Evolutionary conservation across 2,113 vertebrate species (phyloP).

Genomic region (Bubo bubo): DNA sequence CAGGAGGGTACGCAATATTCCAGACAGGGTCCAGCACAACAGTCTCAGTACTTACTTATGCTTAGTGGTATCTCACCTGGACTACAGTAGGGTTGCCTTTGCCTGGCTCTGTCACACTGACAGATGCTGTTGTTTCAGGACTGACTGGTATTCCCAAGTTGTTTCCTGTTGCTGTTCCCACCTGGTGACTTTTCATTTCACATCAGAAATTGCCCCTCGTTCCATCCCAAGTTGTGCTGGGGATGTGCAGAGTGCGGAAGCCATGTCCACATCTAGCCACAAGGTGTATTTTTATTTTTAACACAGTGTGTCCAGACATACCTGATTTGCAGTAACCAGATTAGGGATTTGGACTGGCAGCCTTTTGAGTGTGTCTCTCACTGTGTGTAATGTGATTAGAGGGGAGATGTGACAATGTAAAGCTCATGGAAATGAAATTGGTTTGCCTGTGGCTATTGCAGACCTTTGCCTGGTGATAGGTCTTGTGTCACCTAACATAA

Average conservation of each 20-base stretch:
- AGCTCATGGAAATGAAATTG: neutral
- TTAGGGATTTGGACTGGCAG: conserved; percentile 37
- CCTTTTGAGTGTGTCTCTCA: neutral
- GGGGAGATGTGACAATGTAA: neutral
- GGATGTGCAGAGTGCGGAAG: neutral
- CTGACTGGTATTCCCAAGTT: neutral
- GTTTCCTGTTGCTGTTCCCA: neutral
- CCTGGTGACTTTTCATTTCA: neutral
- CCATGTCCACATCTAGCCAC: neutral
- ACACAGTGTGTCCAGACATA: neutral
- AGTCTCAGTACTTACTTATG: neutral
- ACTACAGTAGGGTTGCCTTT: neutral
- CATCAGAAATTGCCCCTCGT: neutral
- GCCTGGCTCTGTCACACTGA: neutral
- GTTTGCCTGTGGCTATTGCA: conserved; percentile 44
- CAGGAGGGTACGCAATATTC: neutral
- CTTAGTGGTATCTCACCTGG: neutral
- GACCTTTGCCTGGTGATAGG: conserved; percentile 62
- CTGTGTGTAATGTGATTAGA: conserved; percentile 28
- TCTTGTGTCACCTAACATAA: conserved; percentile 16
- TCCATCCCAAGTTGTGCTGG: neutral
- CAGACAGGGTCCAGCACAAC: neutral
- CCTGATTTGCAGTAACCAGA: conserved; percentile 44
- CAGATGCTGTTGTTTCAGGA: neutral
- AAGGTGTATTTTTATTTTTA: neutral